Conservation (phyloP, 2,113 vertebrate species). For the Progne subis region DNA sequence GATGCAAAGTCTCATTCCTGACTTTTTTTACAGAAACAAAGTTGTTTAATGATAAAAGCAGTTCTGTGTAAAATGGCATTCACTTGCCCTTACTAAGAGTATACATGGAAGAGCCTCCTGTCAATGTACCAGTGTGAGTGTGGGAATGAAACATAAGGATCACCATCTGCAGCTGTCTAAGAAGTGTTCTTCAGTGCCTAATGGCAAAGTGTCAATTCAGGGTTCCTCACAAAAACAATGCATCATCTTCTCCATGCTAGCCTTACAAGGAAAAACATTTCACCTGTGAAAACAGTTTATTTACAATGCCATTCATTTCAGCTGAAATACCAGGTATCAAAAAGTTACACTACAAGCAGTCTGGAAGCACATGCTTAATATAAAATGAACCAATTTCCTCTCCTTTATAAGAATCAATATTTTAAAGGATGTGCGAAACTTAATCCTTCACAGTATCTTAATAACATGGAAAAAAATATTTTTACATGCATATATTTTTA, state of each 20-base stretch:
- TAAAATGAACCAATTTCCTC: neutral
- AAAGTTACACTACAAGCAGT: neutral
- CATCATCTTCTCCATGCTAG: conserved; percentile 36
- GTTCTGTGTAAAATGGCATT: conserved; percentile 49
- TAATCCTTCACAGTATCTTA: neutral
- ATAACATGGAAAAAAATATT: neutral
- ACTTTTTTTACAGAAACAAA: conserved; percentile 2
- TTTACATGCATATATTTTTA: neutral
- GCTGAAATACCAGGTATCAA: conserved; percentile 2
- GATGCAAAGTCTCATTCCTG: conserved; percentile 15
- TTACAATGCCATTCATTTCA: conserved; percentile 17
- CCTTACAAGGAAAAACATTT: conserved; percentile 12
- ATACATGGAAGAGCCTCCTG: conserved; percentile 25
- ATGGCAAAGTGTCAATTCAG: conserved; percentile 18
- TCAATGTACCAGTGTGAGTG: neutral
- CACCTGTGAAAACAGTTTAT: conserved; percentile 17
- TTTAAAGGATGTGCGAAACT: neutral
- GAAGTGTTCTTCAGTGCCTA: conserved; percentile 13
- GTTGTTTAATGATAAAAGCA: conserved; percentile 33
- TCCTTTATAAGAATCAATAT: neutral
- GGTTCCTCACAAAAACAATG: conserved; percentile 28
- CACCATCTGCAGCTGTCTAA: conserved; percentile 38
- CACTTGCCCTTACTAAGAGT: conserved; percentile 42
- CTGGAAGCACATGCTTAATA: neutral
- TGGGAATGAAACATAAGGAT: conserved; percentile 59